A percentile compares a stretch with the other conserved stretches of the same genome.
These are phyloP conservation scores for Zaprionus bogoriensis DNA, from an alignment of 2,888 invertebrate genomes.

Conservation along the genomic window DNA sequence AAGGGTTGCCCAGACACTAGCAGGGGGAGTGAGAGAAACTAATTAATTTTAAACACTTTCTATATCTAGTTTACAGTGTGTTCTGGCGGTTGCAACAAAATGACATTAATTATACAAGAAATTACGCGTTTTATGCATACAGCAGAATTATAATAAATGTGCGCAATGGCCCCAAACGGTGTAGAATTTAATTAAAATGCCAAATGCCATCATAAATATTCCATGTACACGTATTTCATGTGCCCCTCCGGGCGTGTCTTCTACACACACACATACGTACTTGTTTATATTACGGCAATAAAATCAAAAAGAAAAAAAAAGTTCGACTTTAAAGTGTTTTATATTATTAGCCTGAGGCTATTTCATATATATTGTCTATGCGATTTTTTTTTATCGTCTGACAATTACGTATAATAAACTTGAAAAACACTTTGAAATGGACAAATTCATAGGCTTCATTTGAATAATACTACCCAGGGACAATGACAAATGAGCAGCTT, in stretches of 20 bases:
- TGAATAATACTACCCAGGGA: slow-evolving; percentile 47
- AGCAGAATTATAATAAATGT: slow-evolving; percentile 38
- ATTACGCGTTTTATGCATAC: slow-evolving; percentile 42
- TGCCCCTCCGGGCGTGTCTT: neutral
- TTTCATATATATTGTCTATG: neutral
- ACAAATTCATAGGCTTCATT: slow-evolving; percentile 46
- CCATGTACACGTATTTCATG: slow-evolving; percentile 12
- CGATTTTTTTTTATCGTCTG: slow-evolving; percentile 17
- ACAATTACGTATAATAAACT: slow-evolving; percentile 46
- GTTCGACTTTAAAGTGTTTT: slow-evolving; percentile 24
- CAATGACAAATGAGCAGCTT: slow-evolving; percentile 61
- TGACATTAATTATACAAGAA: slow-evolving; percentile 71
- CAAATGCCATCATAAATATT: slow-evolving; percentile 66
- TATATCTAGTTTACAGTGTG: slow-evolving; percentile 6
- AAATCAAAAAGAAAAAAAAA: slow-evolving; percentile 33
- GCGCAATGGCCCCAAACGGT: slow-evolving; percentile 21
- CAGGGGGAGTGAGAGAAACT: neutral
- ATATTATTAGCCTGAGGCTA: neutral
- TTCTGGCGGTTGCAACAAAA: slow-evolving; percentile 22
- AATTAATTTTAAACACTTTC: slow-evolving; percentile 42
- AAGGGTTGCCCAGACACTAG: slow-evolving; percentile 54
- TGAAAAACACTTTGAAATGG: slow-evolving; percentile 30
- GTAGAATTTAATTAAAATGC: slow-evolving; percentile 69
- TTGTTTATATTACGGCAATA: slow-evolving; percentile 6
- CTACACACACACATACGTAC: neutral